Conservation (phyloP, 2,113 vertebrate genomes). For the Vulpes lagopus region DNA sequence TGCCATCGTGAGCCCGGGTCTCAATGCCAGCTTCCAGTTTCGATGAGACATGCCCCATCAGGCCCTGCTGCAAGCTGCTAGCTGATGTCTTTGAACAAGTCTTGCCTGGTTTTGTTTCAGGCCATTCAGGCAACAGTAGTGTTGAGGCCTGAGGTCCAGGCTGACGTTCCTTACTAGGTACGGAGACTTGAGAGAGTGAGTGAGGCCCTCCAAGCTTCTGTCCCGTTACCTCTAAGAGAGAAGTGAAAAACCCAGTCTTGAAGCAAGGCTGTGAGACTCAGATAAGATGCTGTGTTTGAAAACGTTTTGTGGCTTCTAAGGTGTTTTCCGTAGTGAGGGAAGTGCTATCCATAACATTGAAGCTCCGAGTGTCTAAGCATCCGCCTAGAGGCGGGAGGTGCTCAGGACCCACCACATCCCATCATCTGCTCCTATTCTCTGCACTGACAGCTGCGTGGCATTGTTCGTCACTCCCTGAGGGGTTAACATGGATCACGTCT, state of each 20-base stretch:
- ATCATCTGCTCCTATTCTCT: fast-evolving
- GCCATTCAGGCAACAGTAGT: not conserved
- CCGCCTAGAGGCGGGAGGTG: not conserved
- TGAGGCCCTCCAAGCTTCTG: not conserved
- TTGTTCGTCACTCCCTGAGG: not conserved
- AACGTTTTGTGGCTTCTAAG: not conserved
- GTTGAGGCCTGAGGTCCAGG: not conserved
- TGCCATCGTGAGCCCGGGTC: conserved; percentile 1
- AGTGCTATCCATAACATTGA: not conserved
- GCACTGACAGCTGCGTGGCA: not conserved
- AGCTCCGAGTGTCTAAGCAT: not conserved
- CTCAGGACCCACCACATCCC: not conserved
- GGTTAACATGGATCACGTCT: not conserved
- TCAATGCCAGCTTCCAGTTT: conserved; percentile 73
- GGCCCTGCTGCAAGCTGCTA: conserved; percentile 42
- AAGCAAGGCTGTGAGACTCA: not conserved
- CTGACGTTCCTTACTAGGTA: not conserved
- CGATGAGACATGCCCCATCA: conserved; percentile 57
- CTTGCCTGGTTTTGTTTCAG: conserved; percentile 48
- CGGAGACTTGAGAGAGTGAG: not conserved
- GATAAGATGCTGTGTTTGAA: not conserved
- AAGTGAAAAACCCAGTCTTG: not conserved
- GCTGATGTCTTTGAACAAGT: conserved; percentile 47
- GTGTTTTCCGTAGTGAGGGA: not conserved
- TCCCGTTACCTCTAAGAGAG: not conserved